Evolutionary conservation across 1,140 invertebrate genomes (phyloP).

Genomic region (Caerostris extrusa): DNA sequence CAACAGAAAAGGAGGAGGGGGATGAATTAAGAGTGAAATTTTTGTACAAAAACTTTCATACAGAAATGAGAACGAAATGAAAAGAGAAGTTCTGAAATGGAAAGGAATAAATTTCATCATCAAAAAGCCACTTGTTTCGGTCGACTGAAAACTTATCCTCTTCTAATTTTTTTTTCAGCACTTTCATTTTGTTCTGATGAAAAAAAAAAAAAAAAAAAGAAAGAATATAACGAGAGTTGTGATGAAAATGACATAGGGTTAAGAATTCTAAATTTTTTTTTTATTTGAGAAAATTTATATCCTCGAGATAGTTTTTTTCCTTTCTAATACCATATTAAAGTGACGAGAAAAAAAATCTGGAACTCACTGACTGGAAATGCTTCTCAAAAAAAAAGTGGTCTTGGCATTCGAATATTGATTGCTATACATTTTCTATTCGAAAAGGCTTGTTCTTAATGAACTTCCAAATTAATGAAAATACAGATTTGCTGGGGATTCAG

Average conservation of each 20-base stretch:
- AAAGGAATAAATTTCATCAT: slow-evolving; percentile 58
- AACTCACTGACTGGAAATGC: background rate
- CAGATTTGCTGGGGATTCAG: too few relatives aligned
- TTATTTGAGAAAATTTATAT: background rate
- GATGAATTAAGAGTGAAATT: background rate
- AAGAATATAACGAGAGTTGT: slow-evolving; percentile 8
- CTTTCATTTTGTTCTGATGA: background rate
- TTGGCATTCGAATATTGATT: background rate
- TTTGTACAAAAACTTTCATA: background rate
- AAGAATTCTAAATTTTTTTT: background rate
- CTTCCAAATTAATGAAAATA: too few relatives aligned
- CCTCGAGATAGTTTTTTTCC: background rate
- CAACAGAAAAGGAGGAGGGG: background rate
- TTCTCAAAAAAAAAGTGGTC: background rate
- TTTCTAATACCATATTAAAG: background rate
- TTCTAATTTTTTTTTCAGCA: too few relatives aligned
- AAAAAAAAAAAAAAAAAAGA: slow-evolving; percentile 51
- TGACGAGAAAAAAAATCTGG: background rate
- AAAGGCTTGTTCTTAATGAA: too few relatives aligned
- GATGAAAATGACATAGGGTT: slow-evolving; percentile 32
- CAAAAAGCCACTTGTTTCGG: slow-evolving; percentile 68
- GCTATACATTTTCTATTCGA: too few relatives aligned
- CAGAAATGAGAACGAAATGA: slow-evolving; percentile 8
- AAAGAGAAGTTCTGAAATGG: slow-evolving; percentile 8
- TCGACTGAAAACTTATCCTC: background rate